phyloP scores from a whole-genome alignment of 2,113 vertebrate species.

The Plestiodon gilberti region DNA sequence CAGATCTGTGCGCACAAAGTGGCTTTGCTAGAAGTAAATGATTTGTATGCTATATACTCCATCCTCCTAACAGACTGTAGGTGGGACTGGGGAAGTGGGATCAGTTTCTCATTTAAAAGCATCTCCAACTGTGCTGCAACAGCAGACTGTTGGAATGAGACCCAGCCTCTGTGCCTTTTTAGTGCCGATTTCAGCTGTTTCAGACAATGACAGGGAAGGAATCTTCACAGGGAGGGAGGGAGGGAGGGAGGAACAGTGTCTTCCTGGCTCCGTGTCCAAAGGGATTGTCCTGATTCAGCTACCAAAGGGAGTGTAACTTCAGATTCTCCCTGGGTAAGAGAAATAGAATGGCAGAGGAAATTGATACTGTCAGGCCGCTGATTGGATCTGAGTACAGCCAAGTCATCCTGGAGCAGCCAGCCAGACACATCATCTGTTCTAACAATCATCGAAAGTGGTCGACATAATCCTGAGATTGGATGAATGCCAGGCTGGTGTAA shows the following conservation, averaged over 20 bases:
- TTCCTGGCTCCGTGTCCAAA: background rate
- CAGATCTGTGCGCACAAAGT: background rate
- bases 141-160: background rate
- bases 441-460: too few relatives aligned
- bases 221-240: background rate
- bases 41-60: too few relatives aligned
- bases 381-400: background rate
- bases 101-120: background rate
- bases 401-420: too few relatives aligned
- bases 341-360: background rate
- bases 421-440: too few relatives aligned
- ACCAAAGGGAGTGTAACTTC: background rate
- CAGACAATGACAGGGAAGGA: conserved; percentile 11
- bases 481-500: too few relatives aligned
- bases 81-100: background rate
- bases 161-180: too few relatives aligned
- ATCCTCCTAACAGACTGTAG: background rate
- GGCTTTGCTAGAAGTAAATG: background rate
- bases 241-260: background rate
- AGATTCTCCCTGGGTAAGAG: too few relatives aligned
- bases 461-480: too few relatives aligned
- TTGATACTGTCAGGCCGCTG: background rate
- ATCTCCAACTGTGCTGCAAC: background rate
- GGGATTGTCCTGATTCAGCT: background rate
- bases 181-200: background rate